Percentiles rank a stretch among this genome's conserved stretches.
phyloP scores from a whole-genome alignment of 2,797 vertebrate species.

The Sebastiscus albofasciatus region DNA sequence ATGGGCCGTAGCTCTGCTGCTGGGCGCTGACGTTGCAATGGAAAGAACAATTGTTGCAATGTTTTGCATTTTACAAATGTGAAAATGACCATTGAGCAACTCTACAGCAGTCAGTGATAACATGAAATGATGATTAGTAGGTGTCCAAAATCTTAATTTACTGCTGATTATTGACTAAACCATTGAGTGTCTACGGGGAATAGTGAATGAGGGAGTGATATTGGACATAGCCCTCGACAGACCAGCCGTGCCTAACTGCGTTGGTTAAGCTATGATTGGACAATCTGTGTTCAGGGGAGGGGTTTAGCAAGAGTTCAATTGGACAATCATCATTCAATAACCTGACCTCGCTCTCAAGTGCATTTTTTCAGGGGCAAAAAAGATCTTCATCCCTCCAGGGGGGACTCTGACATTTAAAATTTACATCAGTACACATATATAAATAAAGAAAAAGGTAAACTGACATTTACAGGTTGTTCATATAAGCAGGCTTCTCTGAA shows the following conservation, averaged over 20 bases:
- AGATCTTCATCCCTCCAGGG: background rate
- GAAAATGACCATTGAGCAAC: background rate
- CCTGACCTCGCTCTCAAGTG: background rate
- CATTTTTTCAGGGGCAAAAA: background rate
- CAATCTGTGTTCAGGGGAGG: background rate
- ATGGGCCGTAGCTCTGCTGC: too few relatives aligned
- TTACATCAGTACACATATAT: background rate
- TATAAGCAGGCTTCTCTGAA: background rate
- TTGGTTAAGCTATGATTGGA: background rate
- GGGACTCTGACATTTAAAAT: conserved; percentile 30
- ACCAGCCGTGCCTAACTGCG: background rate
- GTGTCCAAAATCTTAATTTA: background rate
- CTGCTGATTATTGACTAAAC: background rate
- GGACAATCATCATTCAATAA: background rate
- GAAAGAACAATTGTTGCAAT: too few relatives aligned
- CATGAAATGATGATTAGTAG: background rate
- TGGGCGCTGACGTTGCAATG: too few relatives aligned
- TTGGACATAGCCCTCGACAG: background rate
- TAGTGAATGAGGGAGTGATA: background rate
- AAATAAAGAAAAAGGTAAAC: background rate
- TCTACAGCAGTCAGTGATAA: background rate
- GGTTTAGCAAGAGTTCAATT: background rate
- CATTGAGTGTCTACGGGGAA: background rate
- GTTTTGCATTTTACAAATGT: background rate
- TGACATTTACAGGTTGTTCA: conserved; percentile 42